Evolutionary conservation across 2,888 invertebrate species (phyloP).

Genomic region (Rhingia campestris): DNA sequence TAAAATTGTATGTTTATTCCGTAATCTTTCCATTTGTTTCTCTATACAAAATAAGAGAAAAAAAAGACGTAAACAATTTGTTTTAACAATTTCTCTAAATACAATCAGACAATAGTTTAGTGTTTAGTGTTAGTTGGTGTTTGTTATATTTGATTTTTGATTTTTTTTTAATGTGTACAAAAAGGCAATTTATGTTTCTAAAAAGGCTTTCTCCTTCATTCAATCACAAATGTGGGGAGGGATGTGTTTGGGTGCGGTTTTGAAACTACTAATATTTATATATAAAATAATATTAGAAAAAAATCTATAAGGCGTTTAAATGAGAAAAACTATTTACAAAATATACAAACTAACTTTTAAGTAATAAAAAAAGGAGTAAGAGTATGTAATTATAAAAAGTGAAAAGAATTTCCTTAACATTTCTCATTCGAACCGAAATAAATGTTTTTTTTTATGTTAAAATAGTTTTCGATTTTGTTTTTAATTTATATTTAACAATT

Average conservation of each 20-base stretch:
- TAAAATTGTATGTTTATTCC: conserved; percentile 21
- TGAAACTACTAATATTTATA: conserved; percentile 29
- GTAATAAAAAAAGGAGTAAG: conserved; percentile 10
- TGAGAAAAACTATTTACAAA: conserved; percentile 63
- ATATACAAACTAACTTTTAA: conserved; percentile 39
- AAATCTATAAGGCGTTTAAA: neutral
- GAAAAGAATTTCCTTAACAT: conserved; percentile 18
- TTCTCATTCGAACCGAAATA: conserved; percentile 36
- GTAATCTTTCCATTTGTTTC: conserved; percentile 9
- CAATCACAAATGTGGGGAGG: conserved; percentile 57
- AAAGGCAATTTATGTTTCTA: conserved; percentile 66
- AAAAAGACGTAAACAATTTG: conserved; percentile 41
- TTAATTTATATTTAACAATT: conserved; percentile 51
- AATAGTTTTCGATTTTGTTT: neutral
- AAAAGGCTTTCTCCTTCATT: conserved; percentile 67
- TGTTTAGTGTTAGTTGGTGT: conserved; percentile 65
- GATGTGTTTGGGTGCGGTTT: conserved; percentile 25
- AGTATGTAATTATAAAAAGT: neutral
- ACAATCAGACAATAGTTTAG: conserved; percentile 68
- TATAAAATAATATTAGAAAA: conserved; percentile 19
- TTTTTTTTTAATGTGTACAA: conserved; percentile 59
- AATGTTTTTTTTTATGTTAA: conserved; percentile 13
- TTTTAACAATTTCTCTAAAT: conserved; percentile 52
- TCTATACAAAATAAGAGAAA: conserved; percentile 39
- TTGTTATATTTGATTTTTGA: conserved; percentile 27